Evolutionary conservation across 2,113 vertebrate species (phyloP).

Genomic region (Patagioenas fasciata): DNA sequence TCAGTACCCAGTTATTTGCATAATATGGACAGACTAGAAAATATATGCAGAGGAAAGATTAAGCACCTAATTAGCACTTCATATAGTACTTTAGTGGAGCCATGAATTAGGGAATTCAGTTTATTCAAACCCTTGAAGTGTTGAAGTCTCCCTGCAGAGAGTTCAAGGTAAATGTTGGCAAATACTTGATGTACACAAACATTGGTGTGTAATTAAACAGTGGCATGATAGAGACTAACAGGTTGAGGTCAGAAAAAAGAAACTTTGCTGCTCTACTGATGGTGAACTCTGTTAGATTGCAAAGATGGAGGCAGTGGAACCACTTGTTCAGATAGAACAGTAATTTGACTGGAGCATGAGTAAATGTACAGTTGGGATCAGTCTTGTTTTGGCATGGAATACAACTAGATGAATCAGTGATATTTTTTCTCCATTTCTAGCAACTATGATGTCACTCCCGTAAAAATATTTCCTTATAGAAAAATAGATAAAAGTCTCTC

Average conservation of each 20-base stretch:
- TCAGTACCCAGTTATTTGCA: neutral
- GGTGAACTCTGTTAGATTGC: neutral
- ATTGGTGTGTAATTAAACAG: neutral
- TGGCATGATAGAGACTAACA: neutral
- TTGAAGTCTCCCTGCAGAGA: neutral
- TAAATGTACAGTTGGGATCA: neutral
- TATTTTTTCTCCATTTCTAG: neutral
- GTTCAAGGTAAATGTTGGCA: neutral
- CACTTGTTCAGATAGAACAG: neutral
- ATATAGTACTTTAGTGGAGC: neutral
- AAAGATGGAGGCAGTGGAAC: neutral
- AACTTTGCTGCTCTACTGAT: neutral
- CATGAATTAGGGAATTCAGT: neutral
- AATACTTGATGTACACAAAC: neutral
- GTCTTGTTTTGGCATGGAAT: neutral
- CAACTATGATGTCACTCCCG: neutral
- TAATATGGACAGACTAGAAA: neutral
- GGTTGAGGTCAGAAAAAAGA: neutral
- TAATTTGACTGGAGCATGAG: neutral
- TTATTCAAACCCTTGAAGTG: neutral
- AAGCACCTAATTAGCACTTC: neutral
- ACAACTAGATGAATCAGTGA: neutral
- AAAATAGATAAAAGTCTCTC: neutral
- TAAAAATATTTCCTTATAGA: neutral
- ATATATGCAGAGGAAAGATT: neutral